phyloP scores from a whole-genome alignment of 2,113 vertebrate species.

The Sprattus sprattus region DNA sequence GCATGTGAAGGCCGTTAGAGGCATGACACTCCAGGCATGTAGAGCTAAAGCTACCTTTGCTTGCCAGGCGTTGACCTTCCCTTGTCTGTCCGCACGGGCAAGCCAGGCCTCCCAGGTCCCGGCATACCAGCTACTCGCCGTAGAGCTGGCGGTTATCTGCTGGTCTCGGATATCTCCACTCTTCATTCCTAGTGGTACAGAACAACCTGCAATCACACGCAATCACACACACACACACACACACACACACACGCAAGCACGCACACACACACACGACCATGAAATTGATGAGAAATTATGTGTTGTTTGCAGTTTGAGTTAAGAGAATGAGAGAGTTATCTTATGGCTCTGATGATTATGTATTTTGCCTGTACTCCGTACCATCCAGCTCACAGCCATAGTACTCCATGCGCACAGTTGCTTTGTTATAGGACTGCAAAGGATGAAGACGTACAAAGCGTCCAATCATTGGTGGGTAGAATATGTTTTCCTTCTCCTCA shows the following conservation, averaged over 20 bases:
- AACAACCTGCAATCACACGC: slow-evolving; percentile 73
- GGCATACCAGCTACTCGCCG: slow-evolving; percentile 69
- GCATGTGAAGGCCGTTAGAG: background rate
- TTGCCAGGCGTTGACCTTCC: slow-evolving; percentile 81
- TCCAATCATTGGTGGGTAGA: slow-evolving; percentile 86
- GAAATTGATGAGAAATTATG: background rate
- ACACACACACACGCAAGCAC: background rate
- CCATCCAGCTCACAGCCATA: slow-evolving; percentile 89
- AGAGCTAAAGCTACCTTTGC: slow-evolving; percentile 73
- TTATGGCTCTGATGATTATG: background rate
- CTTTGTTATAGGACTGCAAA: slow-evolving; percentile 67
- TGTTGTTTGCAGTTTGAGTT: background rate
- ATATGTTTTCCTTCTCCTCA: slow-evolving; percentile 73
- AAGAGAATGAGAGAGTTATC: background rate
- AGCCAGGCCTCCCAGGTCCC: slow-evolving; percentile 74
- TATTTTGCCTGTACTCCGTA: slow-evolving; percentile 58
- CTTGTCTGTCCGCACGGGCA: slow-evolving; percentile 78
- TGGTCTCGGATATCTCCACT: slow-evolving; percentile 67
- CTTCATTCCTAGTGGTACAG: slow-evolving; percentile 84
- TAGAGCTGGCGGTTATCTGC: slow-evolving; percentile 80
- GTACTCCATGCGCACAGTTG: slow-evolving; percentile 88
- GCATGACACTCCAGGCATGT: background rate
- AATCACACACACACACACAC: background rate
- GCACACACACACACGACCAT: background rate
- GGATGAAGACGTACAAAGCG: slow-evolving; percentile 86